These are phyloP conservation scores for Hystrix brachyura DNA, from an alignment of 2,113 vertebrate species.

Conservation along the genomic window DNA sequence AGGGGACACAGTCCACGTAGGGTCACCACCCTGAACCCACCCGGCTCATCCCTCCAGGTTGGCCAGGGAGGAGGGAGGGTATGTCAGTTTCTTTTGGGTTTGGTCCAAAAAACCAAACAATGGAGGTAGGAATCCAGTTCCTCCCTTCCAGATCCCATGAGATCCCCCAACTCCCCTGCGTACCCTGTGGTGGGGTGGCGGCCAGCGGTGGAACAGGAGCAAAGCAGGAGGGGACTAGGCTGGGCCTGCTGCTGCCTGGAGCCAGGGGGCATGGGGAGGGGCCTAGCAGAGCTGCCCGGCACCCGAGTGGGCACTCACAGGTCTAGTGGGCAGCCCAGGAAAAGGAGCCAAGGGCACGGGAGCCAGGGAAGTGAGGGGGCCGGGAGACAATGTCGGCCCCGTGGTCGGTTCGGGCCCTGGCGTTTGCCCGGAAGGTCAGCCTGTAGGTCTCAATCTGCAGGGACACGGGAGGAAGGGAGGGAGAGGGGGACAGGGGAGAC, in stretches of 20 bases:
- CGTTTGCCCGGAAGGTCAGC: slow-evolving; percentile 95
- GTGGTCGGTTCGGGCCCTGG: slow-evolving; percentile 94
- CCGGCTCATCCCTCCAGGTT: not conserved
- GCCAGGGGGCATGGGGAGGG: not conserved
- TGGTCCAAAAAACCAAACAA: slow-evolving; percentile 66
- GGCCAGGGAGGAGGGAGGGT: not conserved
- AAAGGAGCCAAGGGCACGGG: slow-evolving; percentile 81
- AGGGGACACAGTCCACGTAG: not conserved
- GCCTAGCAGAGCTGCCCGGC: slow-evolving; percentile 38
- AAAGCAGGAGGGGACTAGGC: not conserved
- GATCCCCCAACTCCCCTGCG: not conserved
- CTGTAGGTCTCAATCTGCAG: slow-evolving; percentile 97
- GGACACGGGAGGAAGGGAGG: slow-evolving; percentile 88
- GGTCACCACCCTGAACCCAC: not conserved
- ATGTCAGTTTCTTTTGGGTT: slow-evolving; percentile 75
- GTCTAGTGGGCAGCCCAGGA: slow-evolving; percentile 72
- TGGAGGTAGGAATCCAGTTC: slow-evolving; percentile 1
- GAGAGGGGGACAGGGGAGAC: slow-evolving; percentile 67
- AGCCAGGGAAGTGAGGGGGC: slow-evolving; percentile 87
- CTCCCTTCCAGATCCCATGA: not conserved
- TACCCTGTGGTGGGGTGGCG: slow-evolving; percentile 34
- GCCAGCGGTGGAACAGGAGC: not conserved
- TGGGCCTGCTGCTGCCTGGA: not conserved
- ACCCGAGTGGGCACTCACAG: not conserved
- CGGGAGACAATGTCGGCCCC: slow-evolving; percentile 92